Conservation (phyloP, 2,113 vertebrate species). For the Passer montanus region DNA sequence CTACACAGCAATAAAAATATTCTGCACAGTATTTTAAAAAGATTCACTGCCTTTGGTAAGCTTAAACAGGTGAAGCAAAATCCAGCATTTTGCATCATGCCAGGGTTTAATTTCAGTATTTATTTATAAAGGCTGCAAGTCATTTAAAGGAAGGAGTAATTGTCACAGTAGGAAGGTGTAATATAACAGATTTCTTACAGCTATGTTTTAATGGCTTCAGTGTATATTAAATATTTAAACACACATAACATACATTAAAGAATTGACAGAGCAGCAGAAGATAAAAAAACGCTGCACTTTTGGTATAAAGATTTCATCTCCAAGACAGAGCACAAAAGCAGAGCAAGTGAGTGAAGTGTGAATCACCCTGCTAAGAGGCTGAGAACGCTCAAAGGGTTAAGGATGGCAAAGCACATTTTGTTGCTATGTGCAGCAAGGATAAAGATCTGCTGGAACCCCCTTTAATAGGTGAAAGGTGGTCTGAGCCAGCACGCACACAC, state of each 20-base stretch:
- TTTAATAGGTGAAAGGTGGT: constrained; percentile 73
- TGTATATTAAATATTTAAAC: constrained; percentile 24
- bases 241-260: background rate
- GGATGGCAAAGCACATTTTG: constrained; percentile 62
- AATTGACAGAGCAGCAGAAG: background rate
- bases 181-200: background rate
- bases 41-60: background rate
- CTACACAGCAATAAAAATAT: background rate
- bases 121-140: background rate
- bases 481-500: constrained; percentile 66
- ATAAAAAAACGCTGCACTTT: constrained; percentile 15
- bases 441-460: constrained; percentile 66
- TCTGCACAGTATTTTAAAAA: background rate
- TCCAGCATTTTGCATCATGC: background rate
- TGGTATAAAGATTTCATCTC: constrained; percentile 3
- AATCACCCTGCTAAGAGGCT: constrained; percentile 13
- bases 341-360: background rate
- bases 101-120: background rate
- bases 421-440: constrained; percentile 73
- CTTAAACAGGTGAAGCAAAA: background rate
- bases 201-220: background rate
- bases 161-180: background rate
- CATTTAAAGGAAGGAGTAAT: background rate
- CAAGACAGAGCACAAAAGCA: background rate
- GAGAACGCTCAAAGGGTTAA: constrained; percentile 72